Percentiles rank a stretch among this genome's conserved stretches.
These are phyloP conservation scores for Cephus pygmeus DNA, from an alignment of 2,888 invertebrate genomes.

Conservation along the genomic window DNA sequence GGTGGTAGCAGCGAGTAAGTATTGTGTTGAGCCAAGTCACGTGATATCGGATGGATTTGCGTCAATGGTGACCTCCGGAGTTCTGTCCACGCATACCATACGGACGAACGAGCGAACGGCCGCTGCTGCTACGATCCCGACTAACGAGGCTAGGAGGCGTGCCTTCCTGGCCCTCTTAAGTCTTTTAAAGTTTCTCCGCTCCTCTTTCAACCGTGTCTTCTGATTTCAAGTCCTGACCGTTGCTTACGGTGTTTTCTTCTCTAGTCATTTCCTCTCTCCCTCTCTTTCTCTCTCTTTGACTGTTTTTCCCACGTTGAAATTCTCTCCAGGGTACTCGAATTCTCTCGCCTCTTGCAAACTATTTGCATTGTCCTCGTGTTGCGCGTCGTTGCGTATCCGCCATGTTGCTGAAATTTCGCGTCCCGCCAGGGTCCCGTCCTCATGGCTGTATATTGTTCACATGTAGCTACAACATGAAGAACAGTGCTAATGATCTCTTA, in stretches of 20 bases:
- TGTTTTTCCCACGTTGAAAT: background rate
- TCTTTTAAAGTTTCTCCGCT: slow-evolving; percentile 6
- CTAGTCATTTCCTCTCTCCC: background rate
- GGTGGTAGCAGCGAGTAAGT: slow-evolving; percentile 23
- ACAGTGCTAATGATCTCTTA: background rate
- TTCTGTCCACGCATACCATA: slow-evolving; percentile 65
- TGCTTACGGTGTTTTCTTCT: background rate
- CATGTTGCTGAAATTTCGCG: background rate
- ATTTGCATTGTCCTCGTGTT: background rate
- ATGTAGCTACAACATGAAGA: background rate
- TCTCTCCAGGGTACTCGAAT: background rate
- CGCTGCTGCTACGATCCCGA: slow-evolving; percentile 9
- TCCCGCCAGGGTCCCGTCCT: background rate
- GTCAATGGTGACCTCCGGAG: slow-evolving; percentile 79
- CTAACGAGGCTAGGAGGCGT: slow-evolving; percentile 41
- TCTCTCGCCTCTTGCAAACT: background rate
- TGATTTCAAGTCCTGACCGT: background rate
- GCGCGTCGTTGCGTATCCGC: background rate
- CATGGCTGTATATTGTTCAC: background rate
- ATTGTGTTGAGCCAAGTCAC: slow-evolving; percentile 65
- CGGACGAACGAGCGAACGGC: slow-evolving; percentile 15
- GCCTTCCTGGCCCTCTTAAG: slow-evolving; percentile 33
- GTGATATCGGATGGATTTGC: slow-evolving; percentile 73
- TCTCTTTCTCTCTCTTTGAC: background rate
- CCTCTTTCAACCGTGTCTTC: background rate